Evolutionary conservation across 2,113 vertebrate genomes (phyloP), one percentile per base, ranked within the genome.

Genomic region (Odontophorus gujanensis): DNA sequence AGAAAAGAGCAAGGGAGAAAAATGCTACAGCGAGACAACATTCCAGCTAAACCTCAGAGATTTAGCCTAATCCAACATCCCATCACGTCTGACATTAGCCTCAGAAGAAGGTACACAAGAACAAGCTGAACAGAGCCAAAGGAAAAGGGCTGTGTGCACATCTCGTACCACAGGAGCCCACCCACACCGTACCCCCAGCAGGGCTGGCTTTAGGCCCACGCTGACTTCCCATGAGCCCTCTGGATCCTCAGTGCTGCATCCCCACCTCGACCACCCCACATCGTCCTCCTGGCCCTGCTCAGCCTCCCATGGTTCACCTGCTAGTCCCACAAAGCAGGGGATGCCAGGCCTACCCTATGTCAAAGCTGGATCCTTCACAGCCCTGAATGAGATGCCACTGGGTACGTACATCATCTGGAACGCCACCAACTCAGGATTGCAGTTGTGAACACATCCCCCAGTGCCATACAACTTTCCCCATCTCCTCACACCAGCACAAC

Each of bases 1-100:
- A 66, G 90, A 94, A 95, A 96, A 95, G 94, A 96, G 76, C 90
- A 91, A 91, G 42, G 69, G 62, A 85, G 86, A 63, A 90, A 82
- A 79, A 57, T 3, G 90, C 78, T 91, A 50, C 92, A 81, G 80
- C 5, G 14, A 92, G 77, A 86, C 78, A 82, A 92, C 78, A 30
- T 68, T 93, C 53, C 76, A 87, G 93, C 90, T 96, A 77, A 95
- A 92, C 67, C 92, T 30, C 11, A 18, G 71, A 93, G 92, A 69
- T 80, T 89, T 50, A 68, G 83, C 14, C 79, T 93, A 90, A 96
- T 89, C 88, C 92, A 75, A 4, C 59, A 87, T 30, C 83, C 86
- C 90, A 47, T 66, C 87, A 28, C 28, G 6, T 13, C 90, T 77
- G 84, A 72, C 81, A 89, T 65, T 36, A 81, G 72, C 90, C 79